phyloP scores from a whole-genome alignment of 2,113 vertebrate species.

The Callipepla californica region DNA sequence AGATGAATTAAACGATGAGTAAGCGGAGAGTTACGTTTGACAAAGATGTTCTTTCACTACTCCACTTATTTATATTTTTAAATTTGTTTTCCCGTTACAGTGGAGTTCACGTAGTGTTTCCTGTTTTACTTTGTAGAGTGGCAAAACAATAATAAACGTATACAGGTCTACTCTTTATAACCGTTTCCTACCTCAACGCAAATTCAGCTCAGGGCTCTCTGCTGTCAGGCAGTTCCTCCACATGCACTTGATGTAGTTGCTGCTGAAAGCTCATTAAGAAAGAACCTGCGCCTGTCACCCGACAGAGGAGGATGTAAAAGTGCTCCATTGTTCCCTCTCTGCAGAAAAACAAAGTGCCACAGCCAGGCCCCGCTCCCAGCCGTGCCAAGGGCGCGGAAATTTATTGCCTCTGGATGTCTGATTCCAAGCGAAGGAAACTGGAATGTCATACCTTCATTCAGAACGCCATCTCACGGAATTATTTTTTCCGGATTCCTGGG shows the following conservation, averaged over 20 bases:
- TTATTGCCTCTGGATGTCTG: slow-evolving; percentile 69
- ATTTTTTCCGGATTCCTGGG: slow-evolving; percentile 89
- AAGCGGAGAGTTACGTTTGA: neutral
- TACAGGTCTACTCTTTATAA: neutral
- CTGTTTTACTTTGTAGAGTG: neutral
- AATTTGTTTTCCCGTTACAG: neutral
- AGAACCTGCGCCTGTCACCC: neutral
- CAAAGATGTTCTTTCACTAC: neutral
- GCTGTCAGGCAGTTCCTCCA: neutral
- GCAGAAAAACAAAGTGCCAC: slow-evolving; percentile 60
- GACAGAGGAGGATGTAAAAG: slow-evolving; percentile 9
- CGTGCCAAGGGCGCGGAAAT: slow-evolving; percentile 26
- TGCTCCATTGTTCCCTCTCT: slow-evolving; percentile 13
- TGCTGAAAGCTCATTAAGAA: slow-evolving; percentile 42
- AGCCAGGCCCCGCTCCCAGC: slow-evolving; percentile 14
- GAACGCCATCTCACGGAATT: slow-evolving; percentile 79
- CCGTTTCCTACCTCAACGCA: neutral
- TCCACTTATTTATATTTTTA: neutral
- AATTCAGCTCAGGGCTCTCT: neutral
- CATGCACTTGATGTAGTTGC: neutral
- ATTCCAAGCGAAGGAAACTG: slow-evolving; percentile 66
- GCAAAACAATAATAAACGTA: neutral
- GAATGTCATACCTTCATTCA: slow-evolving; percentile 82
- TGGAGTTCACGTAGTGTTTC: neutral
- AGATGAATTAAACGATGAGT: neutral